These are phyloP conservation scores for Drosophila saltans DNA, from an alignment of 1,140 invertebrate genomes.

Conservation along the genomic window DNA sequence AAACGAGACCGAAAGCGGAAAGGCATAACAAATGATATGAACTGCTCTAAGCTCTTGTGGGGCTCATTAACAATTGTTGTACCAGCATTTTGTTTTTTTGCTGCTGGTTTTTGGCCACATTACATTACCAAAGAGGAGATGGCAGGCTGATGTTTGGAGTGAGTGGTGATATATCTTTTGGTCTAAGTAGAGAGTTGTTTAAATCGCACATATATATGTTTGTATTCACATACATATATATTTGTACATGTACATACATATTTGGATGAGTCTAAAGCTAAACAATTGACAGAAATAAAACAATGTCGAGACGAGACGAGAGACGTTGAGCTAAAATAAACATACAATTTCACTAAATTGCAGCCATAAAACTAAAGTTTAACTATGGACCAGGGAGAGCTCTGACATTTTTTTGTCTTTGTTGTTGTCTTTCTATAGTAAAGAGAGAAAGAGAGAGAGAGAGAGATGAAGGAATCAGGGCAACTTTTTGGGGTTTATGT, in stretches of 20 bases:
- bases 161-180: conserved; percentile 64
- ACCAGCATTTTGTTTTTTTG: conserved; percentile 36
- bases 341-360: conserved; percentile 76
- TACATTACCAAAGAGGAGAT: neutral
- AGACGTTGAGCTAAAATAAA: conserved; percentile 48
- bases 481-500: conserved; percentile 3
- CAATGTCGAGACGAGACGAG: conserved; percentile 51
- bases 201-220: conserved; percentile 58
- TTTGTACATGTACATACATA: neutral
- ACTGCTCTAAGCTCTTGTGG: conserved; percentile 55
- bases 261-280: conserved; percentile 43
- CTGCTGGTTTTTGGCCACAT: conserved; percentile 18
- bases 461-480: neutral
- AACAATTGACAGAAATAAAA: conserved; percentile 79
- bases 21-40: conserved; percentile 48
- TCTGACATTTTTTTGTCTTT: conserved; percentile 28
- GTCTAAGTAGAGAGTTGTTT: conserved; percentile 45
- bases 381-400: conserved; percentile 64
- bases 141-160: conserved; percentile 2
- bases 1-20: conserved; percentile 2
- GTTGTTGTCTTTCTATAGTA: neutral
- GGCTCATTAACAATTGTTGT: conserved; percentile 55
- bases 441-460: too few relatives aligned
- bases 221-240: neutral
- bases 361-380: conserved; percentile 80